Evolutionary conservation across 2,888 invertebrate species (phyloP).

Genomic region (Apodemia hepburni): DNA sequence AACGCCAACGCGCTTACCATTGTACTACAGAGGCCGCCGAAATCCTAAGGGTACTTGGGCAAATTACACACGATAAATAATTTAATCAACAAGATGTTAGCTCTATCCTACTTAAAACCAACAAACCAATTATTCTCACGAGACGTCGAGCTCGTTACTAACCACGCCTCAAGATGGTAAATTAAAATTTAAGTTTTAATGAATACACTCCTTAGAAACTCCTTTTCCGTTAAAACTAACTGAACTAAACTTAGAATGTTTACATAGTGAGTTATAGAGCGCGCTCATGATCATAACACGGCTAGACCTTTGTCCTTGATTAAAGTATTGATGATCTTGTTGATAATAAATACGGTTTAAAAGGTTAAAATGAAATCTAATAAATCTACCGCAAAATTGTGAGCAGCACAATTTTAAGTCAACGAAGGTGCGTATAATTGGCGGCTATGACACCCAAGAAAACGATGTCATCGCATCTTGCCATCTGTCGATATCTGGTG

Average conservation of each 20-base stretch:
- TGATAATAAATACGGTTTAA: too few relatives aligned
- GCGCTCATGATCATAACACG: neutral
- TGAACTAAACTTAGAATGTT: neutral
- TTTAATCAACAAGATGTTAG: constrained; percentile 10
- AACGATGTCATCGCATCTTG: too few relatives aligned
- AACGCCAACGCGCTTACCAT: too few relatives aligned
- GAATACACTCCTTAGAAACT: constrained; percentile 24
- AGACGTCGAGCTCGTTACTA: constrained; percentile 12
- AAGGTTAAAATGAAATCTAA: too few relatives aligned
- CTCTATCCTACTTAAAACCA: constrained; percentile 9
- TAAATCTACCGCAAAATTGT: too few relatives aligned
- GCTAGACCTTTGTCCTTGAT: too few relatives aligned
- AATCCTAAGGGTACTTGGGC: neutral
- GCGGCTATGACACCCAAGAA: too few relatives aligned
- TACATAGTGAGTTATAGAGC: neutral
- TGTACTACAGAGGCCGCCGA: too few relatives aligned
- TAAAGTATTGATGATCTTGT: too few relatives aligned
- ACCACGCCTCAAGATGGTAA: constrained; percentile 18
- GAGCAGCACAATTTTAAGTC: too few relatives aligned
- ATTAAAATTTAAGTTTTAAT: constrained; percentile 29
- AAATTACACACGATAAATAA: constrained; percentile 1
- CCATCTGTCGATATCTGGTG: too few relatives aligned
- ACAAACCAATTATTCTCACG: constrained; percentile 13
- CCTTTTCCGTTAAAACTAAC: constrained; percentile 15
- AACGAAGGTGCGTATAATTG: too few relatives aligned